phyloP scores from a whole-genome alignment of 37 sponge, comb jelly and placozoan species.

The Aplysina aerophoba region DNA sequence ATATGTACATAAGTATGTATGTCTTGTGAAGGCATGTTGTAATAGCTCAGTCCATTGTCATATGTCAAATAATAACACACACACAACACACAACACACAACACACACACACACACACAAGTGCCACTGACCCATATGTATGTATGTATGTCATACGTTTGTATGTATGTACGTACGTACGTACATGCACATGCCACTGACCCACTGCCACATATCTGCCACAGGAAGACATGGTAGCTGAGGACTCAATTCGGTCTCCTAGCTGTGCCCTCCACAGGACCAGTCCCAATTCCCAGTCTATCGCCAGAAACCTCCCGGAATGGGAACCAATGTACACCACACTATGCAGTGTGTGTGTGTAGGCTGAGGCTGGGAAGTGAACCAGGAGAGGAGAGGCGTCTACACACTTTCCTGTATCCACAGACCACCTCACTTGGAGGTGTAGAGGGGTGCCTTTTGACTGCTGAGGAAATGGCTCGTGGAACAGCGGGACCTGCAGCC shows the following conservation, averaged over 20 bases:
- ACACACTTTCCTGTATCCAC: slow-evolving; percentile 79
- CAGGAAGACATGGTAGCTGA: slow-evolving; percentile 77
- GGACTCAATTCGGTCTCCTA: slow-evolving; percentile 81
- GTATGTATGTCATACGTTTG: too few species aligned
- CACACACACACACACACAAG: too few species aligned
- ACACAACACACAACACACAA: too few species aligned
- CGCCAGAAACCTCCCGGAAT: slow-evolving; percentile 76
- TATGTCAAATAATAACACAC: too few species aligned
- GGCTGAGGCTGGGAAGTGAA: background rate
- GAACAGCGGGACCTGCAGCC: background rate
- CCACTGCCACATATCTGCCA: slow-evolving; percentile 73
- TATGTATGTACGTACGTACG: background rate
- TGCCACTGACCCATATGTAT: too few species aligned
- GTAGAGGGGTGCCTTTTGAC: too few species aligned
- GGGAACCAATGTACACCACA: slow-evolving; percentile 78
- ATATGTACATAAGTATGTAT: too few species aligned
- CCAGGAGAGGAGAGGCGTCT: slow-evolving; percentile 91
- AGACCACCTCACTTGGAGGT: slow-evolving; percentile 47
- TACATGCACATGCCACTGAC: slow-evolving; percentile 44
- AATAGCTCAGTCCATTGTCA: too few species aligned
- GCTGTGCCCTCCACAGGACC: slow-evolving; percentile 57
- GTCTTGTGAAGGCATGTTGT: too few species aligned
- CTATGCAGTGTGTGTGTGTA: background rate
- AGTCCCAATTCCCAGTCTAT: slow-evolving; percentile 49
- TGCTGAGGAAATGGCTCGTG: background rate